Conservation (phyloP, 2,797 vertebrate genomes). For the Notolepis coatsorum region DNA sequence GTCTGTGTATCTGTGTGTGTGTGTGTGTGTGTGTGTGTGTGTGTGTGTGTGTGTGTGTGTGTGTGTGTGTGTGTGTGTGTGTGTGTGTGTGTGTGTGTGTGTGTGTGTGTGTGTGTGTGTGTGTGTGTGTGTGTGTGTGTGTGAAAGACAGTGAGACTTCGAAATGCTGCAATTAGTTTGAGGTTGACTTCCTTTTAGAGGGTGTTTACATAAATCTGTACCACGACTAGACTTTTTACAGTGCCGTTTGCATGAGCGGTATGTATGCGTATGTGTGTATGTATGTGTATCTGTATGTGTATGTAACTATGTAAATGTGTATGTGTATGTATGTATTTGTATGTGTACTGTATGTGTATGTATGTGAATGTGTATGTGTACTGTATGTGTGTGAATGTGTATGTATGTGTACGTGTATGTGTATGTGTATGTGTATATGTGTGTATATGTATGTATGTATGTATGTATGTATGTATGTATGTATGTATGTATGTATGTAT, state of each 20-base stretch:
- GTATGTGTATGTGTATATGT: not conserved
- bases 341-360: no score
- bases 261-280: not conserved
- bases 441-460: not conserved
- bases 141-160: slow-evolving; percentile 16
- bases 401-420: not conserved
- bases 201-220: not conserved
- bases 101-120: no score
- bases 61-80: no score
- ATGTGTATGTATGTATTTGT: not conserved
- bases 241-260: no score
- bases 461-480: not conserved
- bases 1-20: no score
- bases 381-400: no score
- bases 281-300: no score
- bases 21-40: no score
- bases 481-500: no score
- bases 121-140: no score
- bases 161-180: slow-evolving; percentile 32
- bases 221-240: not conserved
- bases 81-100: no score
- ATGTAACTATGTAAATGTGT: slow-evolving; percentile 1
- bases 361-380: not conserved
- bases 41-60: no score
- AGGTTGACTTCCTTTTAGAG: not conserved